Base-by-base conservation (phyloP, 2,888 invertebrate genomes). In the Drosophila robusta region DNA sequence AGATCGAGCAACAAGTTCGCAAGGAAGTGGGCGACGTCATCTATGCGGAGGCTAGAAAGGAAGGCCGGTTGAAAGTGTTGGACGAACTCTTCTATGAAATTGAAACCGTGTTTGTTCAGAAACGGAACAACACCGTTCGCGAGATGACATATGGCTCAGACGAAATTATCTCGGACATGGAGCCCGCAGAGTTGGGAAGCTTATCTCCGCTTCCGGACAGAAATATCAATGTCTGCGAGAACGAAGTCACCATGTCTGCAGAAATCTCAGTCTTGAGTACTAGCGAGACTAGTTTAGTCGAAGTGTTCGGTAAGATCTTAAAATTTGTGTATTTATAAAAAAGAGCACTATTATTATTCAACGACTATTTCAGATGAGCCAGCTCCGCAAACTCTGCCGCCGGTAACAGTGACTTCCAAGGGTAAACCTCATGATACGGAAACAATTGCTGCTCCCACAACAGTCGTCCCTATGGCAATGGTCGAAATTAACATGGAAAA, bases 401-500 rank as follows among this genome's bases (percentile, higher is more conserved):
- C 16, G 8, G 11, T 5, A n/a, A 34, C 11, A 16, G 32, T 7
- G 1, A 2, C 36, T 9, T 38, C 42, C 2, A 0, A 0, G 4
- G n/a, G 3, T 9, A 16, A 2, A 1, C 7, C 3, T 7, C 0
- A 14, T 12, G 32, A 22, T 4, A 18, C 32, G 1, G 38, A 12
- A 12, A 7, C 18, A 9, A 16, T 16, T 7, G 4, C 49, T 4
- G 5, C 16, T 1, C 1, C 46, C 6, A 0, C 9, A 14, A n/a
- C 36, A 11, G n/a, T 36, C 6, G 16, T 42, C 3, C 66, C 89
- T 0, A 11, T 75, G 9, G 39, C 83, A 5, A 85, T 85, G 84
- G 84, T 85, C 6, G 84, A 81, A 39, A 85, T 85, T 4, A 85
- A 87, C 38, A 87, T 85, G 79, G 47, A 64, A 12, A 69, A 76